Base-by-base conservation (phyloP, 1,140 invertebrate genomes). In the Drosophila mayri region DNA sequence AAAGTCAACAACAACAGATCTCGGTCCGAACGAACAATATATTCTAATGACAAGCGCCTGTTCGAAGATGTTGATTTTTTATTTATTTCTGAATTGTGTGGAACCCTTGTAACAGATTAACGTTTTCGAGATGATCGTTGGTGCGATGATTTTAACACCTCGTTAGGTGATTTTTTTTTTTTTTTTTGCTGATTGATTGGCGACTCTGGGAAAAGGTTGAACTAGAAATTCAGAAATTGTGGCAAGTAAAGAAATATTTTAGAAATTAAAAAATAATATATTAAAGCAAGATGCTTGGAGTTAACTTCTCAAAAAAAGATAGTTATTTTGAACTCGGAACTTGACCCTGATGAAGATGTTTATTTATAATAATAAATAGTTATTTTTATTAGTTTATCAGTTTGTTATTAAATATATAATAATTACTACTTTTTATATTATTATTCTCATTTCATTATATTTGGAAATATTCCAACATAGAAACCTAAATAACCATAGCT, bases 151-250 rank as follows among this genome's bases (percentile, higher is more conserved):
- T 91, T 85, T 91, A 85, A 82, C 88, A 91, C 70, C 90, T 91
- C 88, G 88, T 91, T 91, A 90, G 88, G 85, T 67, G 55, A 80
- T 91, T 79, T 84, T 90, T 47, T 90, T 79, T n/a, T n/a, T n/a
- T n/a, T 22, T 90, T 79, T 91, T 47, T n/a, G 46, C 46, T 47
- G 22, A 47, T 28, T 47, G 44, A 46, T 46, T 46, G 12, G 12
- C 20, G 44, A 46, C 12, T 8, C 44, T 46, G 44, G 22, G 44
- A 46, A 25, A 25, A 14, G 16, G 12, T 22, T 1, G 16, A 25
- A 6, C 0, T 8, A 46, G 2, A 16, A 25, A 16, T 46, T 25
- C 7, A 16, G 14, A 16, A 7, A 7, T 22, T 8, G 7, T 7
- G 4, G 4, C 0, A 46, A 8, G 14, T 7, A 44, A 44, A 22